Base-by-base conservation (phyloP, 1,140 invertebrate genomes). In the Venustaconcha ellipsiformis region DNA sequence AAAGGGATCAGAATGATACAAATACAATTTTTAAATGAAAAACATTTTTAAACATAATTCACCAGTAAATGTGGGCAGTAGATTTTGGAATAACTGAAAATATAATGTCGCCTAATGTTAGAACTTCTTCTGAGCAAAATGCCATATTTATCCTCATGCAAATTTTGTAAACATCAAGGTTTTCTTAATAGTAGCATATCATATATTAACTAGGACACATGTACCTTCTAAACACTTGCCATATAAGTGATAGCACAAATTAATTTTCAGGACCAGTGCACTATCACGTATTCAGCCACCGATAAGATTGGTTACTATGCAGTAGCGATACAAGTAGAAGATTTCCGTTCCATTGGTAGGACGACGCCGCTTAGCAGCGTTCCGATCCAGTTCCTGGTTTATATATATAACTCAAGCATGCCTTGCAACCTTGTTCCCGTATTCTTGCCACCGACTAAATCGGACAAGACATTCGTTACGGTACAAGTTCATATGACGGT, bases 281-380 rank as follows among this genome's bases (percentile, higher is more conserved):
- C 37, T 15, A 57, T 72, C 3, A 30, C 37, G 5, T 78, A 72
- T n/a, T 56, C 57, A 6, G 70, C 76, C 12, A 57, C 18, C 14
- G 14, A 69, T 18, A 23, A 18, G 13, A 62, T 15, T 1, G 76
- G 71, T 17, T 78, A 69, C 62, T 78, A 70, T 67, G 72, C 77
- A 59, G 77, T 71, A 20, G 72, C 77, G 1, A 56, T 78, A 14
- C 77, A 78, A 65, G 72, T 78, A 57, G 72, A 78, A 70, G 76
- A 78, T 23, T 78, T 74, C 48, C 4, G 17, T 6, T 30, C 48
- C 57, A 15, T 15, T 17, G 70, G 26, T 20, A 58, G 60, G 2
- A 70, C 62, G 8, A 60, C 30, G 6, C 71, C 76, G 17, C n/a
- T 78, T 18, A 78, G 76, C 30, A 78, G 76, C 48, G 67, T 78